phyloP scores from a whole-genome alignment of 2,888 invertebrate genomes.

The Linyphia triangularis region DNA sequence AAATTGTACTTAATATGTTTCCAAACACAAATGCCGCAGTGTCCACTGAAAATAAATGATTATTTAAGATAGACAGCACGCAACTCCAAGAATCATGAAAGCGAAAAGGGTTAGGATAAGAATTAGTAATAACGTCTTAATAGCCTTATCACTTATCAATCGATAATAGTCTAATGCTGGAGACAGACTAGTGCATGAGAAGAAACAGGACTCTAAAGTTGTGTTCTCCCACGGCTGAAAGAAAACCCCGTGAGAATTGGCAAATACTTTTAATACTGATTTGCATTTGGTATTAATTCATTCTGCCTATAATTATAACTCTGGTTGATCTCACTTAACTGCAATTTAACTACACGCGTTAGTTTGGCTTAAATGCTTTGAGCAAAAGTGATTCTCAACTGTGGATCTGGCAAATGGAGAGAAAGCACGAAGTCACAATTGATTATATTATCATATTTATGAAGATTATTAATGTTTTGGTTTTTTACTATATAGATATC shows the following conservation, averaged over 20 bases:
- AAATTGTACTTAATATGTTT: constrained; percentile 54
- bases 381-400: background rate
- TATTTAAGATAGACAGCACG: constrained; percentile 34
- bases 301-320: background rate
- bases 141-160: constrained; percentile 25
- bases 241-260: background rate
- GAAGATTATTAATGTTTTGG: no score
- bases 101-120: constrained; percentile 1
- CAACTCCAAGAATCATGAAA: constrained; percentile 23
- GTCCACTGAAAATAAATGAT: constrained; percentile 44
- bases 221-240: background rate
- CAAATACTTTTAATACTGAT: background rate
- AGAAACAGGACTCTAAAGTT: background rate
- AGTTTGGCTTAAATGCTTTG: background rate
- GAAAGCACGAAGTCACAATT: no score
- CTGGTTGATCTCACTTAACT: background rate
- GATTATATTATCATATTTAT: no score
- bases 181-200: constrained; percentile 13
- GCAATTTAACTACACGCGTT: background rate
- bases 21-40: constrained; percentile 36
- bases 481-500: background rate
- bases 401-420: no score
- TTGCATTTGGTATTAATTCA: background rate
- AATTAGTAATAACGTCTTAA: constrained; percentile 31
- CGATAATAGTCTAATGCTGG: background rate